Conservation (phyloP, 2,888 invertebrate species). For the Ichneumoninae sp. region DNA sequence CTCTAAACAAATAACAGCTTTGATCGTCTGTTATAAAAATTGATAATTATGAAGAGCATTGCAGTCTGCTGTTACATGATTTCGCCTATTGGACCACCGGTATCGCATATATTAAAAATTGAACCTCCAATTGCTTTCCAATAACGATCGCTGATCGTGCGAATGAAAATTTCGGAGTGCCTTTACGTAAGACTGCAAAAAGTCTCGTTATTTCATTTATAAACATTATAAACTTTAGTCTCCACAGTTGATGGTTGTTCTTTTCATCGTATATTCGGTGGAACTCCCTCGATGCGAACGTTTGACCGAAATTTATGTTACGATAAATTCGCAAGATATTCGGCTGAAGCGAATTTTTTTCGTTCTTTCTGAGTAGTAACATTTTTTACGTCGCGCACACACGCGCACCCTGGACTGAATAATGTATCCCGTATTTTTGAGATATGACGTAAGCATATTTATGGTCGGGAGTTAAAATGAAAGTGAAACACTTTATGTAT, state of each 20-base stretch:
- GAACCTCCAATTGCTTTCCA: too few relatives aligned
- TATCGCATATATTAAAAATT: too few relatives aligned
- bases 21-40: too few relatives aligned
- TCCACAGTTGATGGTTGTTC: neutral
- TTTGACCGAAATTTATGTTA: neutral
- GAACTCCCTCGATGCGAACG: neutral
- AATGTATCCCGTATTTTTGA: neutral
- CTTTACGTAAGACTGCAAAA: too few relatives aligned
- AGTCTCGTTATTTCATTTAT: too few relatives aligned
- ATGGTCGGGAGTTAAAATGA: neutral
- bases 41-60: too few relatives aligned
- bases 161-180: too few relatives aligned
- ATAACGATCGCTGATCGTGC: too few relatives aligned
- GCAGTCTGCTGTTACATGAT: too few relatives aligned
- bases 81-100: too few relatives aligned
- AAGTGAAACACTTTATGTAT: neutral
- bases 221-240: too few relatives aligned
- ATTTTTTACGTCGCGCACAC: neutral
- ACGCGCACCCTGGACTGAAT: neutral
- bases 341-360: neutral
- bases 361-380: neutral
- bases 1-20: too few relatives aligned
- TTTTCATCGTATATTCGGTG: neutral
- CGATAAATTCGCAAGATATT: neutral
- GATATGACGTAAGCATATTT: neutral